Percentiles rank a stretch among this genome's conserved stretches.
These are phyloP conservation scores for Hippoglossus stenolepis DNA, from an alignment of 2,113 vertebrate genomes.

Conservation along the genomic window DNA sequence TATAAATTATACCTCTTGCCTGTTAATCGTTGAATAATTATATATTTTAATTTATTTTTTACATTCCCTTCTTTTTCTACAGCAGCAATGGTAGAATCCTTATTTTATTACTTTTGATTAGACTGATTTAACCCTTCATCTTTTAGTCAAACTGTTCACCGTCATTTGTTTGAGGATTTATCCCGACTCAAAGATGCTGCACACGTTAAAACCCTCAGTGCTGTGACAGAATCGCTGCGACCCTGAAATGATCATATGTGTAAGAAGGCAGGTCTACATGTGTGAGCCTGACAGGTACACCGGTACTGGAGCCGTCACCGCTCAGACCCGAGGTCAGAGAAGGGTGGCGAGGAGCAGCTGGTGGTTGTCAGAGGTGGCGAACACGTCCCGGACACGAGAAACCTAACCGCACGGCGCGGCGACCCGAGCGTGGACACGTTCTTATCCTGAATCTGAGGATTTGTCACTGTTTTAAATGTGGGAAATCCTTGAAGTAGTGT, in stretches of 20 bases:
- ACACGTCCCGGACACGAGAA: slow-evolving; percentile 31
- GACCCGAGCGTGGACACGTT: neutral
- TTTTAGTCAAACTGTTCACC: too few species aligned
- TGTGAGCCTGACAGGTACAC: slow-evolving; percentile 57
- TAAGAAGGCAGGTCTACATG: slow-evolving; percentile 36
- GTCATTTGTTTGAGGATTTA: too few species aligned
- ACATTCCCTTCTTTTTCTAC: too few species aligned
- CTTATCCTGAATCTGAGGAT: neutral
- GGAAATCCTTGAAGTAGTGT: neutral
- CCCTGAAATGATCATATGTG: slow-evolving; percentile 34
- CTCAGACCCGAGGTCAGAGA: slow-evolving; percentile 30
- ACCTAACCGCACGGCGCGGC: neutral
- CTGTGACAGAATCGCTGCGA: neutral
- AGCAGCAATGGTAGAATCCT: too few species aligned
- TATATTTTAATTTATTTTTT: too few species aligned
- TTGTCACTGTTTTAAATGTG: slow-evolving; percentile 6
- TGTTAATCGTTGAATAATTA: too few species aligned
- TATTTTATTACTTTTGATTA: too few species aligned
- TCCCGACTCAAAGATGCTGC: too few species aligned
- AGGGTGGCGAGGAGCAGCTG: slow-evolving; percentile 49
- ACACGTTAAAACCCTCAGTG: neutral
- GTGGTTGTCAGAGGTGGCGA: slow-evolving; percentile 28
- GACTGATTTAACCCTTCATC: too few species aligned
- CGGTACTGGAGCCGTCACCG: neutral
- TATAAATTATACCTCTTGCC: too few species aligned